phyloP scores from a whole-genome alignment of 2,113 vertebrate species.

The Cricetomys ansorgei region DNA sequence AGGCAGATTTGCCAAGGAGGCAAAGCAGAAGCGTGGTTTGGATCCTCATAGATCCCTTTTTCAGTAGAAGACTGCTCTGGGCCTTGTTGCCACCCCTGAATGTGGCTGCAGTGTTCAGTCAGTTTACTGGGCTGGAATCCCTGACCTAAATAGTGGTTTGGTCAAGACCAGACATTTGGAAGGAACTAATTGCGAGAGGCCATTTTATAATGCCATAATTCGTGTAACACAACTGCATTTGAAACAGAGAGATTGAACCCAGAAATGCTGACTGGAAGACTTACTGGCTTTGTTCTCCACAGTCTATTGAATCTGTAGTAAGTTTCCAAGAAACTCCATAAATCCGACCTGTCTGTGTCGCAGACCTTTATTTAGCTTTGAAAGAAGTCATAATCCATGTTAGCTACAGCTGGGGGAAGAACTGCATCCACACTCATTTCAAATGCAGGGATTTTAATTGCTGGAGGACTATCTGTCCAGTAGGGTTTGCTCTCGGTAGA shows the following conservation, averaged over 20 bases:
- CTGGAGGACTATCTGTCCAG: background rate
- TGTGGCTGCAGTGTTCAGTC: background rate
- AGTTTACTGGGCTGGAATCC: background rate
- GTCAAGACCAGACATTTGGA: conserved; percentile 22
- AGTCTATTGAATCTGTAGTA: conserved; percentile 10
- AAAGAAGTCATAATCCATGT: conserved; percentile 13
- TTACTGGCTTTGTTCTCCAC: conserved; percentile 3
- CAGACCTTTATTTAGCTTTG: conserved; percentile 51
- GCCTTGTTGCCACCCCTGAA: background rate
- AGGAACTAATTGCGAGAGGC: conserved; percentile 41
- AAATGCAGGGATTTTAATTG: conserved; percentile 22
- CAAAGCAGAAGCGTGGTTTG: background rate
- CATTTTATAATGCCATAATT: conserved; percentile 14
- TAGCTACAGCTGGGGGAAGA: background rate
- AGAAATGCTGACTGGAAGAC: background rate
- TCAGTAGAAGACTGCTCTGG: background rate
- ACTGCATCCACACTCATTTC: background rate
- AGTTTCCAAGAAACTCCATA: conserved; percentile 11
- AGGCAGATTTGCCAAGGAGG: background rate
- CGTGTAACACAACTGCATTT: background rate
- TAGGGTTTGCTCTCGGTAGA: background rate
- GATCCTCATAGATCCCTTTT: background rate
- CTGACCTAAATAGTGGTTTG: conserved; percentile 12
- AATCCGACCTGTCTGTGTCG: conserved; percentile 16
- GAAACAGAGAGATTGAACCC: conserved; percentile 38